A percentile compares a stretch with the other conserved stretches of the same genome.
These are phyloP conservation scores for Caranx ignobilis DNA, from an alignment of 2,113 vertebrate genomes.

Conservation along the genomic window DNA sequence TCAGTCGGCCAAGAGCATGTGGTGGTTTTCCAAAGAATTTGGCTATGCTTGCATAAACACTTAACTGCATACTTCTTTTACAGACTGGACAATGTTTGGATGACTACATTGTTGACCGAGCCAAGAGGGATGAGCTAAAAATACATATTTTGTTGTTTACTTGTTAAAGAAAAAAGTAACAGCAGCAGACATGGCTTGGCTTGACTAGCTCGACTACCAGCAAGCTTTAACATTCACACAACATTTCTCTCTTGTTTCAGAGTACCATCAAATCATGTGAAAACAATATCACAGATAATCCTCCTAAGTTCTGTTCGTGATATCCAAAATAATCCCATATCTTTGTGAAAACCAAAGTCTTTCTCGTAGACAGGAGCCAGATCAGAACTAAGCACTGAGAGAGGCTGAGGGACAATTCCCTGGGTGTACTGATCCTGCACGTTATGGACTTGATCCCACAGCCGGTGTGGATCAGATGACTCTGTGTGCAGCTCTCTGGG, in stretches of 20 bases:
- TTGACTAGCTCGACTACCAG: conserved; percentile 3
- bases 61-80: conserved; percentile 59
- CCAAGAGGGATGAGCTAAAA: conserved; percentile 65
- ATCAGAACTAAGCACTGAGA: conserved; percentile 41
- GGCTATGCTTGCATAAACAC: conserved; percentile 52
- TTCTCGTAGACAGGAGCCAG: conserved; percentile 30
- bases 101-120: conserved; percentile 46
- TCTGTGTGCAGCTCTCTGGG: conserved; percentile 47
- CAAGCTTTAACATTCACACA: conserved; percentile 20
- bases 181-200: conserved; percentile 29
- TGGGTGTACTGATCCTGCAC: conserved; percentile 64
- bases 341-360: conserved; percentile 36
- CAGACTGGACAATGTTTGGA: conserved; percentile 50
- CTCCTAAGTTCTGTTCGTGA: conserved; percentile 33
- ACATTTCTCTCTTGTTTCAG: conserved; percentile 37
- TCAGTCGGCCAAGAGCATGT: conserved; percentile 43
- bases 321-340: conserved; percentile 45
- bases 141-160: conserved; percentile 52
- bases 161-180: conserved; percentile 51
- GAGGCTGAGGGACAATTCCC: conserved; percentile 66
- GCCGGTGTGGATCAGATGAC: conserved; percentile 78
- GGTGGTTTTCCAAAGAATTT: conserved; percentile 67
- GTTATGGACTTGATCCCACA: conserved; percentile 73
- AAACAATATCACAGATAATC: conserved; percentile 41
- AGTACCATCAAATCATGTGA: conserved; percentile 24